These are phyloP conservation scores for Galerucella calmariensis DNA, from an alignment of 2,888 invertebrate species.

Conservation along the genomic window DNA sequence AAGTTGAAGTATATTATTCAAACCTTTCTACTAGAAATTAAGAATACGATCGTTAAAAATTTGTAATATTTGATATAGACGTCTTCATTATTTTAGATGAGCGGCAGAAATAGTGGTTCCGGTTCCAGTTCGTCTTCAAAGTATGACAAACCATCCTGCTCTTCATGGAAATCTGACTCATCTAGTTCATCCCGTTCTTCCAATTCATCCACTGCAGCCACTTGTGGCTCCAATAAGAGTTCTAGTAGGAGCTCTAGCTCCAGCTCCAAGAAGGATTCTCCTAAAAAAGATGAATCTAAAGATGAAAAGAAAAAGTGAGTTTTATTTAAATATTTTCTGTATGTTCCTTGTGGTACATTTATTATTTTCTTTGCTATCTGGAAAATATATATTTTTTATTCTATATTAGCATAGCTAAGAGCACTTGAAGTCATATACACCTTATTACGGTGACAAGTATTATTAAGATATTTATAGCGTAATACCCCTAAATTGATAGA, in stretches of 20 bases:
- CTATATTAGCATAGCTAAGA: no score
- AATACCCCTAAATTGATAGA: no score
- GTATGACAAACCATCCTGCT: background rate
- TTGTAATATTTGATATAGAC: no score
- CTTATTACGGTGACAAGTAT: no score
- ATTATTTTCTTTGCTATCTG: background rate
- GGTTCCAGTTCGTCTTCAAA: background rate
- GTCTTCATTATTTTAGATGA: constrained; percentile 2
- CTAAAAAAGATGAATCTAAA: background rate
- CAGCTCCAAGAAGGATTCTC: background rate
- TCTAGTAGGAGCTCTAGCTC: background rate
- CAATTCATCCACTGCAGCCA: background rate
- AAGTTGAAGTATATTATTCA: no score
- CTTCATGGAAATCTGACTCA: background rate
- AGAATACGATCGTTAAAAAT: no score
- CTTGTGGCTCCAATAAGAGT: background rate
- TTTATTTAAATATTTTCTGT: background rate
- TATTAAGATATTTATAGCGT: no score
- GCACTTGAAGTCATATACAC: no score
- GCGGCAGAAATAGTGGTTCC: background rate
- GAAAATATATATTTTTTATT: no score
- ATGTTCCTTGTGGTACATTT: no score
- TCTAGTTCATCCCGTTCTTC: background rate
- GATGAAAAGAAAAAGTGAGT: background rate
- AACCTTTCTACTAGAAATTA: no score